Evolutionary conservation across 2,797 vertebrate species (phyloP), one percentile per base, ranked within the genome.

Genomic region (Falco berigora): DNA sequence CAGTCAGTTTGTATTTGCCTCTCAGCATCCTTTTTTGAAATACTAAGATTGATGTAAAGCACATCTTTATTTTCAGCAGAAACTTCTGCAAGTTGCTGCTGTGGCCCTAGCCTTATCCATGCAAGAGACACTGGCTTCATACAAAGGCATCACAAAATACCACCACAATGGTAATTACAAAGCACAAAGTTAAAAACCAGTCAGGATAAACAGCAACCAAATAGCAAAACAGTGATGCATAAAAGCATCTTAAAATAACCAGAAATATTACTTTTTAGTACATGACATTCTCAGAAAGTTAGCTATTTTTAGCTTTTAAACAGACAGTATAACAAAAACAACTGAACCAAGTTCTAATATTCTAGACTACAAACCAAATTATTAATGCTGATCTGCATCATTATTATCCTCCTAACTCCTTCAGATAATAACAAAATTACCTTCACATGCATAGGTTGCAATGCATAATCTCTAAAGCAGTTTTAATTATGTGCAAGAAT

Each of bases 261-360:
- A 85, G 52, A 83, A 91, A 64, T 53, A 80, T 2, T 68, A 92
- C 16, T n/a, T 96, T 91, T 96, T 86, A 88, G 75, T 62, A 86
- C 84, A 55, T 20, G 12, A 50, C 64, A 80, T 92, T 87, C 88
- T 85, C 78, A 96, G 34, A 78, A 86, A 75, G 28, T 58, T 75
- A 92, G 64, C 46, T 95, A 88, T 81, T 92, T 80, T 91, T 87
- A 95, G 84, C 34, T 83, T 92, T 82, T 62, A 93, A 91, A 88
- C 14, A 79, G 40, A 56, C 32, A 64, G 36, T 27, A 36, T 36
- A 84, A 64, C 17, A 71, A 68, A 81, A 92, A 7, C 2, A 62
- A n/a, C 46, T 86, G 8, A 83, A 74, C 4, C 5, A 49, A 85
- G 27, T 50, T 77, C 36, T 75, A 71, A 85, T 53, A 68, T 30